phyloP scores from a whole-genome alignment of 2,113 vertebrate species.

The Rutilus rutilus region DNA sequence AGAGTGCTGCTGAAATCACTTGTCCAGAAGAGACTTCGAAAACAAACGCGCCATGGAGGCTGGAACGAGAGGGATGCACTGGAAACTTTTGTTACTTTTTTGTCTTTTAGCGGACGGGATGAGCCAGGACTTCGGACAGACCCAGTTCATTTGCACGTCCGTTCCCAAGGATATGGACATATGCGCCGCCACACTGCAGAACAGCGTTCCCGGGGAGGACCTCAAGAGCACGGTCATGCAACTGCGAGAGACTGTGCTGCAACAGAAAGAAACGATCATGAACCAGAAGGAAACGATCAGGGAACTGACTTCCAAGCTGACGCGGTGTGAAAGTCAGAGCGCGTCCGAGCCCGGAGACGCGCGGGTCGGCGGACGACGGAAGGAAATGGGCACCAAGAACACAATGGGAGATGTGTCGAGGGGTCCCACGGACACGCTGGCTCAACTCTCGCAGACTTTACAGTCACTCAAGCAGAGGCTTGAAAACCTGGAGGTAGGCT shows the following conservation, averaged over 20 bases:
- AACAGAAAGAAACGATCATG: conserved; percentile 97
- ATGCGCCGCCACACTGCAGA: conserved; percentile 88
- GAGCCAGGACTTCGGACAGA: conserved; percentile 86
- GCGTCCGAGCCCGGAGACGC: conserved; percentile 81
- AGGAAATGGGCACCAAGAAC: conserved; percentile 85
- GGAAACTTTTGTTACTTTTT: conserved; percentile 79
- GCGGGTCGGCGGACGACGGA: conserved; percentile 73
- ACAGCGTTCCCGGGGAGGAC: conserved; percentile 85
- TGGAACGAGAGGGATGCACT: conserved; percentile 62
- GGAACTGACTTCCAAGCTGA: conserved; percentile 93
- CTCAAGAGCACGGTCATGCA: conserved; percentile 90
- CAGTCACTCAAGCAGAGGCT: conserved; percentile 92
- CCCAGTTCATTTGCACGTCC: conserved; percentile 96
- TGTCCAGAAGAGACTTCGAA: not conserved
- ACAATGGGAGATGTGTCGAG: conserved; percentile 95
- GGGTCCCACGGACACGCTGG: conserved; percentile 89
- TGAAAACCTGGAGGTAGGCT: conserved; percentile 91
- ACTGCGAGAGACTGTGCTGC: conserved; percentile 93
- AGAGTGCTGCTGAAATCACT: not conserved
- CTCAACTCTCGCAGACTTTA: conserved; percentile 94
- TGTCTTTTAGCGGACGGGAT: conserved; percentile 73
- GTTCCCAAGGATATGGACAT: conserved; percentile 95
- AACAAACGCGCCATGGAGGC: conserved; percentile 62
- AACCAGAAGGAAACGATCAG: conserved; percentile 96
- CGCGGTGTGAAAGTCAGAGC: conserved; percentile 89